A percentile compares a stretch with the other conserved stretches of the same genome.
Evolutionary conservation across 2,113 vertebrate species (phyloP).

Genomic region (Muscicapa adusta): DNA sequence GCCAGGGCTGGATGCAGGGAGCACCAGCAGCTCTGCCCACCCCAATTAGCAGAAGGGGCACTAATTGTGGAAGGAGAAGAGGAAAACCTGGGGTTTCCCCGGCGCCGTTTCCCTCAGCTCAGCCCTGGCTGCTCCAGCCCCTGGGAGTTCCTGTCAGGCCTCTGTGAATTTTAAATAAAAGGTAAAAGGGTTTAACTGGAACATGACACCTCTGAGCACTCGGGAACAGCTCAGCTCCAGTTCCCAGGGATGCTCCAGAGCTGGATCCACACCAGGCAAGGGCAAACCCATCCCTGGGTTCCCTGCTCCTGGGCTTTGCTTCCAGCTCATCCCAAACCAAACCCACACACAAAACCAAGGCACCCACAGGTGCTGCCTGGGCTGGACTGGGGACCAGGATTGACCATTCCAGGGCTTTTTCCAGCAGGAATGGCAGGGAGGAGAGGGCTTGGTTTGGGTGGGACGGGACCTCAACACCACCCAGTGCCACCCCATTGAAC

Average conservation of each 20-base stretch:
- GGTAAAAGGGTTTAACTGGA: constrained; percentile 22
- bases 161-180: neutral
- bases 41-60: accelerated
- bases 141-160: neutral
- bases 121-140: neutral
- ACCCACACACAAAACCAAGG: neutral
- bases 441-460: neutral
- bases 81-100: neutral
- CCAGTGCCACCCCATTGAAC: neutral
- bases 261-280: neutral
- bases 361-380: neutral
- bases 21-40: neutral
- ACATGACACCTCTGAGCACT: neutral
- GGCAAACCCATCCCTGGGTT: too few relatives aligned
- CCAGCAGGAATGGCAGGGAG: too few relatives aligned
- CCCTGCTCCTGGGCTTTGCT: neutral
- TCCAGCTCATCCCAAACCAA: neutral
- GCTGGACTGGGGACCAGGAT: too few relatives aligned
- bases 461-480: accelerated
- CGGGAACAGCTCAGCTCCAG: neutral
- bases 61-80: neutral
- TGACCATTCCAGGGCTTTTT: accelerated
- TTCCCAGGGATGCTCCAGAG: neutral
- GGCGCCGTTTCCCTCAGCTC: neutral
- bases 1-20: neutral